Conservation (phyloP, 2,797 vertebrate genomes). For the Brotula barbata region DNA sequence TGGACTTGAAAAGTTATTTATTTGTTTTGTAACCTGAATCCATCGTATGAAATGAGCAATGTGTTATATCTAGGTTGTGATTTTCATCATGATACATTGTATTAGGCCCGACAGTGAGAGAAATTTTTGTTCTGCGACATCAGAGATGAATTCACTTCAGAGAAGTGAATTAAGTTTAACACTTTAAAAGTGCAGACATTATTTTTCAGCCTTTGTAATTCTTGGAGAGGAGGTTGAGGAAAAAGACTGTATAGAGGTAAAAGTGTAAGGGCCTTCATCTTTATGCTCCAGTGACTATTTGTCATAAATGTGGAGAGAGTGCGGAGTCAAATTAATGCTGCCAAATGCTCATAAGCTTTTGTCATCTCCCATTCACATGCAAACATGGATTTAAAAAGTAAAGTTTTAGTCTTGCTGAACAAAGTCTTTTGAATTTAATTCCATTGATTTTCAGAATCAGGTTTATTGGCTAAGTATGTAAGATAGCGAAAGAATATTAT, state of each 20-base stretch:
- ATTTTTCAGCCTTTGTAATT: conserved; percentile 2
- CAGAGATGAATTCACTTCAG: not conserved
- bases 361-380: conserved; percentile 24
- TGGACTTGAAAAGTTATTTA: no score
- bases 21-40: no score
- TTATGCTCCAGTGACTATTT: conserved; percentile 7
- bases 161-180: conserved; percentile 10
- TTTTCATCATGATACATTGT: no score
- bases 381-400: conserved; percentile 48
- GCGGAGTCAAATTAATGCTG: conserved; percentile 45
- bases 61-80: no score
- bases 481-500: no score
- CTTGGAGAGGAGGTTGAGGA: conserved; percentile 1
- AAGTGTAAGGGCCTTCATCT: conserved; percentile 6
- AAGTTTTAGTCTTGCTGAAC: conserved; percentile 45
- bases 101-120: no score
- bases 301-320: conserved; percentile 10
- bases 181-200: conserved; percentile 8
- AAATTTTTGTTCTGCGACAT: not conserved
- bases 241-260: conserved; percentile 4
- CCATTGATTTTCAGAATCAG: conserved; percentile 26
- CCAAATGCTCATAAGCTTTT: conserved; percentile 24
- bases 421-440: conserved; percentile 23
- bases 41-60: no score
- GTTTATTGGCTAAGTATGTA: no score